phyloP scores from a whole-genome alignment of 2,113 vertebrate species.

The Struthidea cinerea region DNA sequence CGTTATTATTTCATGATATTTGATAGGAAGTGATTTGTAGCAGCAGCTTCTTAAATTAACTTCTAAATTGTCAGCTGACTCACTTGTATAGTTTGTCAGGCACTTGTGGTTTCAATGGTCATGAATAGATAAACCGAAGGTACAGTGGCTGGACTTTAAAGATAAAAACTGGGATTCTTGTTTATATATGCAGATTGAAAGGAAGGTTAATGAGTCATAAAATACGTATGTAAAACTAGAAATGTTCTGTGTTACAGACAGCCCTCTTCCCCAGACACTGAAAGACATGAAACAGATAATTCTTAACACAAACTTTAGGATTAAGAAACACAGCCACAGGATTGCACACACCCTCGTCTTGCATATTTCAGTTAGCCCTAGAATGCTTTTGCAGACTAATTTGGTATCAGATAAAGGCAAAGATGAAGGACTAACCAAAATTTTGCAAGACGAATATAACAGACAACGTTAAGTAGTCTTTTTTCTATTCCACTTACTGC shows the following conservation, averaged over 20 bases:
- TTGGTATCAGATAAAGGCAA: neutral
- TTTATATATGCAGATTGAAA: neutral
- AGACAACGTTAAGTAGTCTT: neutral
- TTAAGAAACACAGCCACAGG: neutral
- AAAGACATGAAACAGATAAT: neutral
- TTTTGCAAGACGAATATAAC: neutral
- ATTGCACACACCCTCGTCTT: neutral
- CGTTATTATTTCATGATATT: neutral
- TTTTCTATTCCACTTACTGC: neutral
- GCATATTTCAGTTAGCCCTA: neutral
- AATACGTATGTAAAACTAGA: neutral
- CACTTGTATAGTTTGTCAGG: neutral
- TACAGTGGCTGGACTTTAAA: neutral
- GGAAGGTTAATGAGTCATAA: neutral
- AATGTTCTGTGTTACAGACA: neutral
- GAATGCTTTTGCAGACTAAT: neutral
- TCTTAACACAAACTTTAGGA: neutral
- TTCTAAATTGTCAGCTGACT: neutral
- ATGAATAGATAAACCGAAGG: neutral
- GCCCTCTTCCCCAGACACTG: neutral
- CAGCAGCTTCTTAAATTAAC: neutral
- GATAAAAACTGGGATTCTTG: neutral
- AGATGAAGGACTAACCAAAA: neutral
- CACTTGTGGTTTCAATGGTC: neutral
- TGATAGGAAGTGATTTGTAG: neutral